Percentiles rank a stretch among this genome's conserved stretches.
Conservation (phyloP, 2,888 invertebrate species). For the Oeneis ivallda region DNA sequence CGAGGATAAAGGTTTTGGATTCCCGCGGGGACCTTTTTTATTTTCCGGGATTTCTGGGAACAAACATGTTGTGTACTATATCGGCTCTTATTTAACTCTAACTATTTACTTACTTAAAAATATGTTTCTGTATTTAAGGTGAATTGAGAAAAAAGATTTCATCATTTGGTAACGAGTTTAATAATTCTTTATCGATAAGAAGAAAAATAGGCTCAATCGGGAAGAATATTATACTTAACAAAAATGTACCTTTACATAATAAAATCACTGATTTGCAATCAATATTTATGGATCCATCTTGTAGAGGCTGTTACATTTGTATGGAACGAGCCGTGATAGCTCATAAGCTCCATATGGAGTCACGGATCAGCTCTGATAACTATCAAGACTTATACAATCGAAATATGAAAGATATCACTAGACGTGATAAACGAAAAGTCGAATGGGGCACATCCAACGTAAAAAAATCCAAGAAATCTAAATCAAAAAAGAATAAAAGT, state of each 20-base stretch:
- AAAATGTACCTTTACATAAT: constrained; percentile 43
- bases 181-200: constrained; percentile 24
- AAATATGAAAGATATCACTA: constrained; percentile 39
- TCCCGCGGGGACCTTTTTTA: too few relatives aligned
- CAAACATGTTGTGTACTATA: too few relatives aligned
- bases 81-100: too few relatives aligned
- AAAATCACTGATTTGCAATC: constrained; percentile 46
- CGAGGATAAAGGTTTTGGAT: too few relatives aligned
- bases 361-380: constrained; percentile 40
- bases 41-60: too few relatives aligned
- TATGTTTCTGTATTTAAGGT: constrained; percentile 29
- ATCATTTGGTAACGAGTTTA: constrained; percentile 21
- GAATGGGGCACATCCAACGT: constrained; percentile 22
- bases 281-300: constrained; percentile 49
- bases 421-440: constrained; percentile 47
- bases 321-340: constrained; percentile 57
- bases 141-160: constrained; percentile 28
- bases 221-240: constrained; percentile 45
- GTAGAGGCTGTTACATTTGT: constrained; percentile 53
- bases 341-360: constrained; percentile 41
- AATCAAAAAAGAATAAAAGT: constrained; percentile 48
- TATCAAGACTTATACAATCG: constrained; percentile 43
- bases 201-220: constrained; percentile 21
- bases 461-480: constrained; percentile 39
- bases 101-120: background rate